phyloP scores from a whole-genome alignment of 2,888 invertebrate genomes.

The Alentia gelatinosa region DNA sequence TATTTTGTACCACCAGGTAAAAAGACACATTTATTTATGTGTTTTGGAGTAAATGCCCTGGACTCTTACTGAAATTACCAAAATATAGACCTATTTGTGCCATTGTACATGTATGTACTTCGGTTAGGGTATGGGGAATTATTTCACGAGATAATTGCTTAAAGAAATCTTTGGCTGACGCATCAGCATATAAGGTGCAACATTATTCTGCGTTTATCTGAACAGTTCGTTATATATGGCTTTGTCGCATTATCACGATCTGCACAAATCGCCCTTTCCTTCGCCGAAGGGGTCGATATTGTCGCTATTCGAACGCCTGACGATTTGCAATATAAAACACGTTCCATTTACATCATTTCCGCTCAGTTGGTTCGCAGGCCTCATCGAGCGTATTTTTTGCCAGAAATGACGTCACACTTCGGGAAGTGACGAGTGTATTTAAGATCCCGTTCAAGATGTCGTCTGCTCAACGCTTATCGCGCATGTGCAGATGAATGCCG shows the following conservation, averaged over 20 bases:
- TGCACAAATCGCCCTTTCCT: not conserved
- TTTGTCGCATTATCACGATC: not conserved
- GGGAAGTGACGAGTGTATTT: not conserved
- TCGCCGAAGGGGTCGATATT: not conserved
- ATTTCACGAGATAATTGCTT: too few species aligned
- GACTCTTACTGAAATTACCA: too few species aligned
- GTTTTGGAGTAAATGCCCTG: too few species aligned
- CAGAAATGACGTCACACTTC: not conserved
- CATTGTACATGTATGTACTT: too few species aligned
- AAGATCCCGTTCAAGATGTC: not conserved
- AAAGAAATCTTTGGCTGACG: too few species aligned
- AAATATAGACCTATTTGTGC: too few species aligned
- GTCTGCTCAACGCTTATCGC: not conserved
- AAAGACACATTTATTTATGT: too few species aligned
- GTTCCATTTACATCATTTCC: not conserved
- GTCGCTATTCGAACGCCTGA: not conserved
- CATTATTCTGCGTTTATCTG: not conserved
- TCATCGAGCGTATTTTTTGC: not conserved
- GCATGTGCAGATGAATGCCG: slow-evolving; percentile 6
- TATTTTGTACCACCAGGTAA: too few species aligned
- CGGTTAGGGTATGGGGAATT: too few species aligned
- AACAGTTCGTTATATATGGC: not conserved
- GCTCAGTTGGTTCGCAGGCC: not conserved
- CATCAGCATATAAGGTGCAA: too few species aligned
- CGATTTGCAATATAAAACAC: not conserved